These are phyloP conservation scores for Rhynchonema sp. DNA, from an alignment of 2,888 invertebrate species.

Conservation along the genomic window DNA sequence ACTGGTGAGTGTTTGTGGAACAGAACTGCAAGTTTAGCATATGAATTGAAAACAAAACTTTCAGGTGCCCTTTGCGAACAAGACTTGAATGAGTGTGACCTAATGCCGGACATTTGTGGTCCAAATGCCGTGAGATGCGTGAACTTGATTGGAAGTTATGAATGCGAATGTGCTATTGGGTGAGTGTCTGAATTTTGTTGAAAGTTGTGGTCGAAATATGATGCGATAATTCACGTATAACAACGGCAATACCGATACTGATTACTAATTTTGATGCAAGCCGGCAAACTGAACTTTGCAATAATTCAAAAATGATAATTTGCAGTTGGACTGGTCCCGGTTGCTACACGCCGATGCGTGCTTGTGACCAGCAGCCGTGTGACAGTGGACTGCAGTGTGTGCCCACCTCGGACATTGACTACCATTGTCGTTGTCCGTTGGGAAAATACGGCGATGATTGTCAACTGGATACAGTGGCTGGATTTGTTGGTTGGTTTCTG, in stretches of 20 bases:
- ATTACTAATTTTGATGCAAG: no score
- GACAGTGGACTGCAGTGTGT: not conserved
- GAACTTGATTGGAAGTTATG: not conserved
- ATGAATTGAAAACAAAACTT: no score
- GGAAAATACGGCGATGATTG: not conserved
- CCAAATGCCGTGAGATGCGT: not conserved
- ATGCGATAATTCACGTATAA: no score
- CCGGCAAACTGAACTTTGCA: no score
- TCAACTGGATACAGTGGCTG: not conserved
- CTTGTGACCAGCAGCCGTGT: conserved; percentile 7
- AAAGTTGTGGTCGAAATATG: no score
- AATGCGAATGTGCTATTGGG: conserved; percentile 8
- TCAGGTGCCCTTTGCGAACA: no score
- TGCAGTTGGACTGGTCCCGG: conserved; percentile 13
- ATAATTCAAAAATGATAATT: no score
- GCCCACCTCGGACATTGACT: not conserved
- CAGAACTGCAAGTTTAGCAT: no score
- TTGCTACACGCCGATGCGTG: conserved; percentile 8
- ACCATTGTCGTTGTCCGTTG: not conserved
- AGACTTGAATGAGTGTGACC: conserved; percentile 73
- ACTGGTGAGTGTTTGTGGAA: no score
- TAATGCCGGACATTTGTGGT: conserved; percentile 76
- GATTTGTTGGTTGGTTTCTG: not conserved
- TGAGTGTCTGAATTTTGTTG: no score
- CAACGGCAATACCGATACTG: no score